These are phyloP conservation scores for Acestrorhynchus altus DNA, from an alignment of 2,797 vertebrate genomes.

Conservation along the genomic window DNA sequence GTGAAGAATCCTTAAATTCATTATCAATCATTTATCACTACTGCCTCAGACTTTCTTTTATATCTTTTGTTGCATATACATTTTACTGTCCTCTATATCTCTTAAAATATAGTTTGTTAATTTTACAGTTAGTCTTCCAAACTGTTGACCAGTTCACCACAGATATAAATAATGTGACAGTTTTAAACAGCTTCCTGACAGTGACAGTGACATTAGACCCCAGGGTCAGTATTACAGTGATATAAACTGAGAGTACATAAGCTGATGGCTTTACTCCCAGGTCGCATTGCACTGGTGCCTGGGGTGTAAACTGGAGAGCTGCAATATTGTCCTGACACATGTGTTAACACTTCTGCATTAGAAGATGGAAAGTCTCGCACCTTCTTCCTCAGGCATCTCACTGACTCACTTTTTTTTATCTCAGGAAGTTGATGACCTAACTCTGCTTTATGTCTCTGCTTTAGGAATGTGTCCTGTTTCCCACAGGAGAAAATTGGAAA, in stretches of 20 bases:
- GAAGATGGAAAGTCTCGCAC: conserved; percentile 23
- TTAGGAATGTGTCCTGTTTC: background rate
- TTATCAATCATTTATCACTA: background rate
- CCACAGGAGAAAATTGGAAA: background rate
- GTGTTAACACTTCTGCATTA: conserved; percentile 14
- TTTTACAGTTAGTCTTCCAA: too few species aligned
- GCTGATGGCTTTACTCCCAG: background rate
- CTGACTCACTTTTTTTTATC: conserved; percentile 3
- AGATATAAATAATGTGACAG: too few species aligned
- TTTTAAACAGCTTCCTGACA: background rate
- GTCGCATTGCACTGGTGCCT: background rate
- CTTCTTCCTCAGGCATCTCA: conserved; percentile 2
- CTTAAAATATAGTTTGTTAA: too few species aligned
- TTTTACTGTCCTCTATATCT: too few species aligned
- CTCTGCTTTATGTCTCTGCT: background rate
- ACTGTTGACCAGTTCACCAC: too few species aligned
- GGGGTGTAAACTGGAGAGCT: conserved; percentile 1
- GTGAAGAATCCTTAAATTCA: background rate
- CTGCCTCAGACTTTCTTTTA: background rate
- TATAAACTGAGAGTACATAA: too few species aligned
- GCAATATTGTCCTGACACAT: conserved; percentile 30
- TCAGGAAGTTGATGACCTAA: conserved; percentile 3
- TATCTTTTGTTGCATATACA: background rate
- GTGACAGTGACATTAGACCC: background rate
- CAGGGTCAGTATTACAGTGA: background rate